A percentile compares a stretch with the other conserved stretches of the same genome.
phyloP scores from a whole-genome alignment of 2,113 vertebrate genomes.

The Saguinus imperator region DNA sequence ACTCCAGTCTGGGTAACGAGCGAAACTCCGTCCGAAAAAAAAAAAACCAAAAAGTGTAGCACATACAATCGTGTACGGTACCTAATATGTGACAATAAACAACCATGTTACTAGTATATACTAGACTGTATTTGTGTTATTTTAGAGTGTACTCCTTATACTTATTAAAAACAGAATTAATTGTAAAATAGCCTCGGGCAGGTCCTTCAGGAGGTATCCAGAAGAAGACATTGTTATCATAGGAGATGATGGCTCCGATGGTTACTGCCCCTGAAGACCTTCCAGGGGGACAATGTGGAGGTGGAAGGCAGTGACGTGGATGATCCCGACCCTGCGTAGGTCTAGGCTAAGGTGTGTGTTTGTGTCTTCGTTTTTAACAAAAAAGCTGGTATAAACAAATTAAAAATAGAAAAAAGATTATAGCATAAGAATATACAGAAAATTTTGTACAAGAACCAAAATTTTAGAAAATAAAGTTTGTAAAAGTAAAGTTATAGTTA shows the following conservation, averaged over 20 bases:
- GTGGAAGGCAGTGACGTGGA: not conserved
- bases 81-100: not conserved
- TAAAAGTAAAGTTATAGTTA: not conserved
- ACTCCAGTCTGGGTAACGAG: no score
- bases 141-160: not conserved
- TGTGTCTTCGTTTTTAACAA: not conserved
- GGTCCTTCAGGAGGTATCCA: not conserved
- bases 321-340: not conserved
- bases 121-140: not conserved
- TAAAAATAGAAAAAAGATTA: not conserved
- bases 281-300: not conserved
- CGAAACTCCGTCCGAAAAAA: no score
- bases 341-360: not conserved
- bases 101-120: not conserved
- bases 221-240: not conserved
- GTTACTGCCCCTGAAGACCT: not conserved
- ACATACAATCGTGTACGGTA: not conserved
- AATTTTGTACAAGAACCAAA: not conserved
- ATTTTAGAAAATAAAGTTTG: not conserved
- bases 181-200: not conserved
- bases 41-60: not conserved
- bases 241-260: not conserved
- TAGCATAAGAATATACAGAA: not conserved
- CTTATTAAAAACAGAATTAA: not conserved
- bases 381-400: not conserved